Base-by-base conservation (phyloP, 2,113 vertebrate genomes). In the Tachycineta bicolor region DNA sequence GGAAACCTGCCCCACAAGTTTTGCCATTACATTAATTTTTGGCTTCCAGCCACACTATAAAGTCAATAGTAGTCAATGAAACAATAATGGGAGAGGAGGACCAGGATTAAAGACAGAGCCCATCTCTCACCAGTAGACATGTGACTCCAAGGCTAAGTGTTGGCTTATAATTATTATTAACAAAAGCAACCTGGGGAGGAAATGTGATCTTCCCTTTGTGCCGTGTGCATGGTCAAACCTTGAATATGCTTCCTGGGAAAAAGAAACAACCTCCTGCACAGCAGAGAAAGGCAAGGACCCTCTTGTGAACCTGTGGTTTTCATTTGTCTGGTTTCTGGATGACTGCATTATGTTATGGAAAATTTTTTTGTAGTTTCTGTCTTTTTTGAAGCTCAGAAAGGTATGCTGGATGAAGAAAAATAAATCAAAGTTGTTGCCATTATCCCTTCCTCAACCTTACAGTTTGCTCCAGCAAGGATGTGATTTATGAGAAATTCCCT, bases 11-110 rank as follows among this genome's bases (percentile, higher is more conserved):
- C 94, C 64, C 89, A 64, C 97, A 85, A 97, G 96, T 98, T 93
- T 58, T 89, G 43, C 67, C 90, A 89, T 96, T 87, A 90, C 93
- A 85, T 90, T 96, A 46, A 59, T 60, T 92, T 76, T n/a, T 83
- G 90, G 86, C 91, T 94, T 96, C 88, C 76, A 96, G 94, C 60
- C 64, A 5, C 83, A 93, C 97, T 83, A 84, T 88, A 97, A 95
- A 98, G 95, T 97, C 97, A 97, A 96, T 91, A 97, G 89, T 50
- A 82, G 87, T 96, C 90, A 94, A 76, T 89, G 96, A 96, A 97
- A 97, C 95, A 96, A 97, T 92, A 95, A 94, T 74, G 77, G 91
- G 88, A 96, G 75, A 96, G 95, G 94, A 93, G 92, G 73, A 95
- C 78, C 29, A 63, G 91, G 90, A 95, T 96, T 91, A 93, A 86